Base-by-base conservation (phyloP, 2,113 vertebrate species). In the Cavia aperea region DNA sequence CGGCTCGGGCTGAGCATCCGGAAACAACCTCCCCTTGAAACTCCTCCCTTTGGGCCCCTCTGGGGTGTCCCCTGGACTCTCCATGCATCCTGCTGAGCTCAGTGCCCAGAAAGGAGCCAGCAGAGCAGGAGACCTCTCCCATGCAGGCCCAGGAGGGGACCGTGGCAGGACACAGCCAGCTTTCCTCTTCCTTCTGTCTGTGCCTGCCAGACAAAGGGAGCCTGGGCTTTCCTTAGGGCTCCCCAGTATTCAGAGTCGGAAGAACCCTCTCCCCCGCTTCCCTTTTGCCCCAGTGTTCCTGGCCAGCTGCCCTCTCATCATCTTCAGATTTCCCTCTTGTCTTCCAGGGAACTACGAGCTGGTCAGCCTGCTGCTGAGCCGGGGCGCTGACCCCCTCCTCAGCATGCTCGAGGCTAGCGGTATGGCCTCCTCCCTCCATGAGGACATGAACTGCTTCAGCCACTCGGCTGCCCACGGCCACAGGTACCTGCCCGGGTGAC, bases 381-480 rank as follows among this genome's bases (percentile, higher is more conserved):
- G 99, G 7, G 99, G 99, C 0, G 99, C 99, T 0, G 99, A 99
- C 63, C 99, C 99, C 0, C 98, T 99, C 77, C 98, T 99, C 73
- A 99, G 98, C 94, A 98, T 98, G 97, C 96, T 98, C 0, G 98
- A 98, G 33, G 98, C 98, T 94, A 98, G 98, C 0, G 98, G 98
- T 1, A 98, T 99, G 93, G 98, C 98, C 0, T 98, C 99, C 0
- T 98, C 99, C 0, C 98, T 99, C 4, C 98, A 99, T 0, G 99
- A 99, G 94, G 98, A 99, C 43, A 99, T 99, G 99, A 99, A 99
- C 93, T 99, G 99, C 97, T 99, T 99, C 97, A 99, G 99, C 94
- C 99, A 99, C 58, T 99, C 99, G 0, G 99, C 99, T 0, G 98
- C 99, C 29, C 99, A 99, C 0, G 99, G 99, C 89, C 99, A 99